Percentiles rank a stretch among this genome's conserved stretches.
These are phyloP conservation scores for Muricea muricata DNA, from an alignment of 92 coral and sea anemone species.

Conservation along the genomic window DNA sequence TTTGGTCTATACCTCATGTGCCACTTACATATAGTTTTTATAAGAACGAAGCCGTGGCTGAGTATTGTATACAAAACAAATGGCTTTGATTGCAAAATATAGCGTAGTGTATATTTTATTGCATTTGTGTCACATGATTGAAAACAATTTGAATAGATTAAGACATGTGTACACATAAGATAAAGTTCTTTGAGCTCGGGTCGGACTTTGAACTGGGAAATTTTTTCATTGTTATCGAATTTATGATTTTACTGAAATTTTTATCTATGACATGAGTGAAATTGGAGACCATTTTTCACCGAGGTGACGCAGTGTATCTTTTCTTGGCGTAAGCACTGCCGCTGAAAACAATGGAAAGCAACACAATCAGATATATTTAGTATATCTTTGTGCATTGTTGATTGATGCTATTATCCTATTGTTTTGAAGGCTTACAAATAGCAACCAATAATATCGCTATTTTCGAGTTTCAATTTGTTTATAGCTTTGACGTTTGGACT, in stretches of 20 bases:
- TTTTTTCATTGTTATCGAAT: neutral
- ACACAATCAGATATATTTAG: neutral
- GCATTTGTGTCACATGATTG: neutral
- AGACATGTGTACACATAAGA: neutral
- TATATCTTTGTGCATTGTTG: neutral
- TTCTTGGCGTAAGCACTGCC: neutral
- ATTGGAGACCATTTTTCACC: neutral
- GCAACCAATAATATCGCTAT: neutral
- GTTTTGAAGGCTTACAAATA: neutral
- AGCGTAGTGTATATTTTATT: too few relatives aligned
- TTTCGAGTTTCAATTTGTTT: constrained; percentile 4
- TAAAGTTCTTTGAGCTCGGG: neutral
- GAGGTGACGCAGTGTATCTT: too few relatives aligned
- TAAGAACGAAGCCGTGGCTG: too few relatives aligned
- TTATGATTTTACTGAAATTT: neutral
- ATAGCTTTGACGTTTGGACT: neutral
- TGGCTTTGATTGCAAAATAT: too few relatives aligned
- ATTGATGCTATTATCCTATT: neutral
- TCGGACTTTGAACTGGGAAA: neutral
- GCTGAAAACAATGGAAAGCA: neutral
- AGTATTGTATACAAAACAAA: too few relatives aligned
- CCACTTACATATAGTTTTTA: too few relatives aligned
- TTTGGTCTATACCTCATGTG: too few relatives aligned
- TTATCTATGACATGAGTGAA: too few relatives aligned
- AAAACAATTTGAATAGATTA: neutral